Conservation (phyloP, 2,797 vertebrate species). For the Nyctibius grandis region DNA sequence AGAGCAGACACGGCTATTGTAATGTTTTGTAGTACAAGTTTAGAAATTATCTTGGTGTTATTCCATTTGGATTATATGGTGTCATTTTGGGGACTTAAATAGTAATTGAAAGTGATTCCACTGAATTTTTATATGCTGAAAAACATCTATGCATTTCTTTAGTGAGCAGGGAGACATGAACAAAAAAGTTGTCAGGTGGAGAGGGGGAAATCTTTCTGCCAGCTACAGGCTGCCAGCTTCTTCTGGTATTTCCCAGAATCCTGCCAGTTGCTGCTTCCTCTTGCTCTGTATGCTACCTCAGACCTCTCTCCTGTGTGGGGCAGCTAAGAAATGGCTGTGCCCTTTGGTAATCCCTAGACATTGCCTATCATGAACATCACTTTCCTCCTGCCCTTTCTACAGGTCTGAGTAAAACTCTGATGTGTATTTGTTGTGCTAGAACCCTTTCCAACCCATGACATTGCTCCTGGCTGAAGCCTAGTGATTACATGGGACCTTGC, state of each 20-base stretch:
- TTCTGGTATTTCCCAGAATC: slow-evolving; percentile 1
- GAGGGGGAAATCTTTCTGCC: background rate
- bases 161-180: background rate
- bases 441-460: background rate
- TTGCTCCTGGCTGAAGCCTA: background rate
- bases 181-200: background rate
- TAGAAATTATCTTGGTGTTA: background rate
- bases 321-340: background rate
- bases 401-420: background rate
- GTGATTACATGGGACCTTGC: background rate
- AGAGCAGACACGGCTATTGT: background rate
- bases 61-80: background rate
- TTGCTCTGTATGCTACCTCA: background rate
- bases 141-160: background rate
- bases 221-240: background rate
- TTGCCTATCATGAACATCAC: background rate
- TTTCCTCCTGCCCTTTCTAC: background rate
- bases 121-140: background rate
- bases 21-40: background rate
- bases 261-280: background rate
- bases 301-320: background rate
- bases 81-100: background rate
- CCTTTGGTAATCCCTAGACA: background rate
- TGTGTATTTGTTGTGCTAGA: background rate
- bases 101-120: background rate